Conservation (phyloP, 2,113 vertebrate species). For the Phylloscopus whistleri region DNA sequence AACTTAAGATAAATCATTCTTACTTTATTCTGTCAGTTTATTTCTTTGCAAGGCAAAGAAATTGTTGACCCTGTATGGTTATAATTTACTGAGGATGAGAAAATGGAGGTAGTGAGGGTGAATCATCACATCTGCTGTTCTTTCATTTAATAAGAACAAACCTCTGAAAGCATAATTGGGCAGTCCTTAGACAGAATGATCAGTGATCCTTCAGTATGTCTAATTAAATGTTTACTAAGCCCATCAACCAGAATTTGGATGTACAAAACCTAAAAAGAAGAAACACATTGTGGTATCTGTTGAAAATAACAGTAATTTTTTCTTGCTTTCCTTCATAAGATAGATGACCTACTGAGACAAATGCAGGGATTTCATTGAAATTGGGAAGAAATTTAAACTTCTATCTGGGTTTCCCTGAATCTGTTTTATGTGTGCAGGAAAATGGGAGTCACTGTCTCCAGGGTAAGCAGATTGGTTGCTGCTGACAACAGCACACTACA, state of each 20-base stretch:
- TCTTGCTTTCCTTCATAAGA: neutral
- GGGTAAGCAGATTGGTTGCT: slow-evolving; percentile 33
- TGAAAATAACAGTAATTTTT: neutral
- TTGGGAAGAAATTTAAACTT: neutral
- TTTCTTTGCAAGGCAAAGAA: neutral
- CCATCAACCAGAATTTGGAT: slow-evolving; percentile 9
- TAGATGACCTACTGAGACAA: neutral
- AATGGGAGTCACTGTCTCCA: slow-evolving; percentile 7
- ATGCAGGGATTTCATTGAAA: neutral
- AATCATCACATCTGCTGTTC: slow-evolving; percentile 19
- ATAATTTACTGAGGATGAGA: neutral
- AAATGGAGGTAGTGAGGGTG: slow-evolving; percentile 16
- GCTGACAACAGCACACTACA: slow-evolving; percentile 45
- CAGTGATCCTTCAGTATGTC: neutral
- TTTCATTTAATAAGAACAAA: slow-evolving; percentile 22
- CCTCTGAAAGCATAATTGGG: neutral
- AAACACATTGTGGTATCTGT: neutral
- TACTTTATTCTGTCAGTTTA: neutral
- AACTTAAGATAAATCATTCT: neutral
- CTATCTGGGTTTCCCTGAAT: neutral
- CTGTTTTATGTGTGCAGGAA: neutral
- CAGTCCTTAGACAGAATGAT: slow-evolving; percentile 10
- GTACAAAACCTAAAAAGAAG: neutral
- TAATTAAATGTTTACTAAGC: slow-evolving; percentile 19
- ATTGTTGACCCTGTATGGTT: neutral